phyloP scores from a whole-genome alignment of 2,888 invertebrate genomes.

The Drosophila anomalata region DNA sequence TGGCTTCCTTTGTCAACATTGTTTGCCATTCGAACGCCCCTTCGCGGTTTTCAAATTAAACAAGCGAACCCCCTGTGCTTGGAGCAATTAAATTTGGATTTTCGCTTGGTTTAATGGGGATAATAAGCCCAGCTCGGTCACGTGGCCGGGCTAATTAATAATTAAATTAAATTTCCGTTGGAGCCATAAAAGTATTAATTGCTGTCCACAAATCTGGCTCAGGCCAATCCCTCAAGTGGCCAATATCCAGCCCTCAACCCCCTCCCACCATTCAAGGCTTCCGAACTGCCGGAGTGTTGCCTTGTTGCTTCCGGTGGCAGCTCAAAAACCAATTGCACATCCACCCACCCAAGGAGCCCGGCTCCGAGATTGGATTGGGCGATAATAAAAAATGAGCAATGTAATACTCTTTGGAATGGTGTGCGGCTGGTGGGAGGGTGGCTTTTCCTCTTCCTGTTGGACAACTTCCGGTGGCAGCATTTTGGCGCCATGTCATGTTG shows the following conservation, averaged over 20 bases:
- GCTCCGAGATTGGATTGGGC: slow-evolving; percentile 64
- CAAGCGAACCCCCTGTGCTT: slow-evolving; percentile 26
- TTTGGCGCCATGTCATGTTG: slow-evolving; percentile 62
- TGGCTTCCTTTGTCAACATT: slow-evolving; percentile 38
- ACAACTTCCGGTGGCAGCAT: slow-evolving; percentile 60
- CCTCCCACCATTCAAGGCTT: slow-evolving; percentile 32
- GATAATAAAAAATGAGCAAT: slow-evolving; percentile 56
- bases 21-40: slow-evolving; percentile 70
- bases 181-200: slow-evolving; percentile 70
- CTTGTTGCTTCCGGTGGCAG: slow-evolving; percentile 62
- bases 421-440: slow-evolving; percentile 1
- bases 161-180: slow-evolving; percentile 71
- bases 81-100: slow-evolving; percentile 60
- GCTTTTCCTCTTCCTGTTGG: slow-evolving; percentile 39
- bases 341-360: slow-evolving; percentile 23
- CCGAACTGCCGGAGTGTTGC: slow-evolving; percentile 55
- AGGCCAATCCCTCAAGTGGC: slow-evolving; percentile 37
- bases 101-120: slow-evolving; percentile 70
- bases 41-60: slow-evolving; percentile 54
- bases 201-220: slow-evolving; percentile 60
- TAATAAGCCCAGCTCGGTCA: slow-evolving; percentile 48
- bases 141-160: slow-evolving; percentile 62
- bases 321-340: slow-evolving; percentile 58
- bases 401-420: slow-evolving; percentile 39
- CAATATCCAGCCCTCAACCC: slow-evolving; percentile 11